Conservation (phyloP, 2,888 invertebrate genomes). For the Drosophila acutilabella region DNA sequence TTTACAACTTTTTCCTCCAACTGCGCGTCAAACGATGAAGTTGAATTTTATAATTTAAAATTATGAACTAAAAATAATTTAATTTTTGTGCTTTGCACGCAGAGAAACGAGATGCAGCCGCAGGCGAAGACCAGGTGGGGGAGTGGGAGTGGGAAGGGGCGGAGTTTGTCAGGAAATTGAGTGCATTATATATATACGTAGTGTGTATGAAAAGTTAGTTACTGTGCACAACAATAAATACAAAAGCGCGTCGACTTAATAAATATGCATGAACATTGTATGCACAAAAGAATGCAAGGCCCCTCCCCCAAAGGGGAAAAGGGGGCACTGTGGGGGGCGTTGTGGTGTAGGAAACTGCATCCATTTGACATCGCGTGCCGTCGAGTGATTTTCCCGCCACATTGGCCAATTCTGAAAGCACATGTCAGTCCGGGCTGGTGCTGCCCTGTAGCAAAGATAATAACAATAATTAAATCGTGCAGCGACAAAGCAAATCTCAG, state of each 20-base stretch:
- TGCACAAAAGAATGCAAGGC: constrained; percentile 74
- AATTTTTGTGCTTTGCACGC: constrained; percentile 72
- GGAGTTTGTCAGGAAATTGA: constrained; percentile 66
- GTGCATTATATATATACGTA: constrained; percentile 58
- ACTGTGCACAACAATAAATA: constrained; percentile 61
- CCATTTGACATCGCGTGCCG: constrained; percentile 83
- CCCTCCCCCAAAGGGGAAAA: background rate
- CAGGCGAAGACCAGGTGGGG: constrained; percentile 37
- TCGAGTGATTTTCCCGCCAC: constrained; percentile 80
- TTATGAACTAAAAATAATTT: constrained; percentile 80
- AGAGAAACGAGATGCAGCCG: constrained; percentile 47
- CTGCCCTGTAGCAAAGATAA: constrained; percentile 60
- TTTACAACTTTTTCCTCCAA: constrained; percentile 48
- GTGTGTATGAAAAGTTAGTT: constrained; percentile 55
- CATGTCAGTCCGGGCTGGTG: constrained; percentile 20
- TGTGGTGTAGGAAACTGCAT: constrained; percentile 28
- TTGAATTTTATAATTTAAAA: constrained; percentile 76
- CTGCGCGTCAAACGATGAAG: constrained; percentile 38
- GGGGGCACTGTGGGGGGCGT: background rate
- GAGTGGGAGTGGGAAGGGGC: background rate
- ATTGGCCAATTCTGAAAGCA: constrained; percentile 73
- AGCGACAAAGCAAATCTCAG: constrained; percentile 76
- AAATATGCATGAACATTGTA: constrained; percentile 77
- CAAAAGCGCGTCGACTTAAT: constrained; percentile 74
- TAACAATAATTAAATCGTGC: constrained; percentile 79